Conservation (phyloP, 2,888 invertebrate species). For the Clusia tigrina region DNA sequence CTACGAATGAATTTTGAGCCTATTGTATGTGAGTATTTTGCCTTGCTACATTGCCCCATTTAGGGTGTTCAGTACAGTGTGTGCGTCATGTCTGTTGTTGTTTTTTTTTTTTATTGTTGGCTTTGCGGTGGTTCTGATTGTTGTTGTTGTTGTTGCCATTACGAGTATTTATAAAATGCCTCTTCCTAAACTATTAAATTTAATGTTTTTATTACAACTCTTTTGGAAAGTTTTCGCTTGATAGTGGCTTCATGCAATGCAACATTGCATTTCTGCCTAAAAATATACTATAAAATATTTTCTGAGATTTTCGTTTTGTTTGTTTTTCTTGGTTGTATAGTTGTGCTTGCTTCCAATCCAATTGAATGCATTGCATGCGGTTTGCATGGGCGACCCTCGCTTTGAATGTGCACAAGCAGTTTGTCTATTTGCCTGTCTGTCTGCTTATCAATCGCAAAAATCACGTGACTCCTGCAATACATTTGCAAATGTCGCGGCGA, state of each 20-base stretch:
- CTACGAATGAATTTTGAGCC: too few relatives aligned
- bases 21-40: too few relatives aligned
- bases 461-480: background rate
- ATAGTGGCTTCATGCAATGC: background rate
- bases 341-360: background rate
- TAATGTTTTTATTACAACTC: constrained; percentile 2
- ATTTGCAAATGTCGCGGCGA: constrained; percentile 4
- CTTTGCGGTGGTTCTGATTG: too few relatives aligned
- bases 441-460: background rate
- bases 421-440: background rate
- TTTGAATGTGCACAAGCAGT: background rate
- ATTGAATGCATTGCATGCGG: background rate
- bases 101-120: too few relatives aligned
- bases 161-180: too few relatives aligned
- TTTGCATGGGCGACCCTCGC: background rate
- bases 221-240: background rate
- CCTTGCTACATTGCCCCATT: too few relatives aligned
- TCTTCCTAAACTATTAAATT: constrained; percentile 8
- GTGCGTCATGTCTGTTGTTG: too few relatives aligned
- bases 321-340: background rate
- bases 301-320: background rate
- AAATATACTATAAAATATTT: background rate
- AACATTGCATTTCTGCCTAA: constrained; percentile 6
- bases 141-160: too few relatives aligned
- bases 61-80: too few relatives aligned